Conservation (phyloP, 2,888 invertebrate species). For the Cryptophagus acutangulus region DNA sequence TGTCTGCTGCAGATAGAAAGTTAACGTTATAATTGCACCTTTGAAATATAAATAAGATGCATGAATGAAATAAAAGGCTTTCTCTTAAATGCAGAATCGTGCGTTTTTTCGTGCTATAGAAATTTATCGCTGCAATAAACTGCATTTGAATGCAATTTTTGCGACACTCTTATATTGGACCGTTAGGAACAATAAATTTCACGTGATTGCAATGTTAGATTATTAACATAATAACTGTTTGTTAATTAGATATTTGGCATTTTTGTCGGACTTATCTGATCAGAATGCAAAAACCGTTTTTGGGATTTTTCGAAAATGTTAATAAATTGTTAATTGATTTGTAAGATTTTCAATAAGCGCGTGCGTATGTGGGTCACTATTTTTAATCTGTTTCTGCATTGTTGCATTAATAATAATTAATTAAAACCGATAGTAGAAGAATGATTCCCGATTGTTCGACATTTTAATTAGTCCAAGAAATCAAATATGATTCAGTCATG, state of each 20-base stretch:
- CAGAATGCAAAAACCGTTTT: no score
- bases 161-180: constrained; percentile 4
- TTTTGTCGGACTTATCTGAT: no score
- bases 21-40: constrained; percentile 12
- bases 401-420: constrained; percentile 4
- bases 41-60: constrained; percentile 1
- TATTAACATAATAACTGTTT: no score
- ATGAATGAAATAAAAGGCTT: constrained; percentile 18
- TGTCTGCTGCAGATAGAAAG: constrained; percentile 23
- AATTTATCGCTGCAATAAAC: constrained; percentile 13
- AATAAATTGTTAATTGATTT: no score
- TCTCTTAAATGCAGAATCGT: constrained; percentile 17
- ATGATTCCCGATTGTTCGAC: constrained; percentile 2
- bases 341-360: no score
- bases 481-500: background rate
- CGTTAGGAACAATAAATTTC: background rate
- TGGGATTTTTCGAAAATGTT: no score
- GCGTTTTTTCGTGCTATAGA: constrained; percentile 14
- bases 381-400: constrained; percentile 12
- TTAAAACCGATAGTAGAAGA: background rate
- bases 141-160: constrained; percentile 1
- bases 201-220: no score
- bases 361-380: no score
- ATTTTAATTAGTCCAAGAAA: constrained; percentile 1
- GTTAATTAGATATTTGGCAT: no score